Evolutionary conservation across 2,113 vertebrate species (phyloP).

Genomic region (Struthio camelus): DNA sequence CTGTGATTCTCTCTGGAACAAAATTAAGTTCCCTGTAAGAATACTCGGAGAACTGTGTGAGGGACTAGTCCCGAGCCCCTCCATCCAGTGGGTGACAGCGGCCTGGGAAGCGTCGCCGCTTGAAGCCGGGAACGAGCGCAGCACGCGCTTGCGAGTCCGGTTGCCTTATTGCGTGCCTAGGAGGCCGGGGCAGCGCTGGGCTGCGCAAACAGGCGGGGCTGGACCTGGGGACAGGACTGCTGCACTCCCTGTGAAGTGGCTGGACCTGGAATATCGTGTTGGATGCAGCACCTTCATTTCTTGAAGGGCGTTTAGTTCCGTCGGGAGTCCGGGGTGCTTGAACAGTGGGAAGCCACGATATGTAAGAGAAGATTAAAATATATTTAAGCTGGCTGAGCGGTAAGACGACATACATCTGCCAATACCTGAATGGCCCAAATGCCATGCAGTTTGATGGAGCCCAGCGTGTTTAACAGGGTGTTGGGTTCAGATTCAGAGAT

Average conservation of each 20-base stretch:
- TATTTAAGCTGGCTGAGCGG: neutral
- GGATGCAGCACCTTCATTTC: neutral
- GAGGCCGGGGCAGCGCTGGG: neutral
- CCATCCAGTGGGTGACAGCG: neutral
- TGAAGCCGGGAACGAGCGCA: neutral
- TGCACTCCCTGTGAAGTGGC: neutral
- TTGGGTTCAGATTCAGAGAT: neutral
- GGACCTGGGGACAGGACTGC: no score
- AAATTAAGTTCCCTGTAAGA: no score
- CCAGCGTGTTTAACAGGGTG: no score
- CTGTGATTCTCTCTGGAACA: neutral
- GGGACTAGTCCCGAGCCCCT: neutral
- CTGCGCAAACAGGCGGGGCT: neutral
- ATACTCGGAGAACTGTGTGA: neutral
- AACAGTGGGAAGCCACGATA: neutral
- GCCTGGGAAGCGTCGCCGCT: neutral
- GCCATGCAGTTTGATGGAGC: neutral
- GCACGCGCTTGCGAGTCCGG: rapidly evolving
- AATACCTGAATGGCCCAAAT: neutral
- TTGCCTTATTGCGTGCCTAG: neutral
- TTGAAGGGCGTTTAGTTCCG: neutral
- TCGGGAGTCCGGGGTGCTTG: neutral
- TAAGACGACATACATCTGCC: no score
- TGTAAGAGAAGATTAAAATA: neutral
- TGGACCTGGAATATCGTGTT: rapidly evolving